These are phyloP conservation scores for Trogon surrucura DNA, from an alignment of 2,113 vertebrate species.

Conservation along the genomic window DNA sequence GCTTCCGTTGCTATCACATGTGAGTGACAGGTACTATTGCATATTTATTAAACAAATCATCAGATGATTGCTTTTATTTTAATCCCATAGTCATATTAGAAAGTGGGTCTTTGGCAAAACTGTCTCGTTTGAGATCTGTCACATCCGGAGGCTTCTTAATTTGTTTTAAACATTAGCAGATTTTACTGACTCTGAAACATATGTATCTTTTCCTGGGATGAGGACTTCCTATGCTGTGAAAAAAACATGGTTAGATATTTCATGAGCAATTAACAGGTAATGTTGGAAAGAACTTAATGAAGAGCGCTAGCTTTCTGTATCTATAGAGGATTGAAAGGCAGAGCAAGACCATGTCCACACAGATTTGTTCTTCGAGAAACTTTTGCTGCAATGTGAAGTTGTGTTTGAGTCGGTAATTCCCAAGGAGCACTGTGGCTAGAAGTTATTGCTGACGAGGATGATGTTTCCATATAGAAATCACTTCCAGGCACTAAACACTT, in stretches of 20 bases:
- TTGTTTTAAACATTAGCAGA: neutral
- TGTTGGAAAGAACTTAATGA: neutral
- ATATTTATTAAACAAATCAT: neutral
- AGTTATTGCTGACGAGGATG: neutral
- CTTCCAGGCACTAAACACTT: neutral
- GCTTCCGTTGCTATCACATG: neutral
- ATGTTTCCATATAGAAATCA: neutral
- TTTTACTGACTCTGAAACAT: slow-evolving; percentile 16
- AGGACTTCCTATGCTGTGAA: neutral
- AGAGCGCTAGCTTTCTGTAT: neutral
- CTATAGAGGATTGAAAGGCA: neutral
- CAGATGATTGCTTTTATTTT: neutral
- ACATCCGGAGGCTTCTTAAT: neutral
- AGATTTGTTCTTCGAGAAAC: neutral
- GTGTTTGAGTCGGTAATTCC: neutral
- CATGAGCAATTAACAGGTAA: neutral
- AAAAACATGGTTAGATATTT: slow-evolving; percentile 1
- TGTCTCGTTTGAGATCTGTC: neutral
- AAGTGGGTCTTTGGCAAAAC: neutral
- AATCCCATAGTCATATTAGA: neutral
- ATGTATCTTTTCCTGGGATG: slow-evolving; percentile 26
- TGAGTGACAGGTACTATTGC: neutral
- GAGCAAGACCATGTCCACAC: neutral
- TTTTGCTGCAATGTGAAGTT: neutral
- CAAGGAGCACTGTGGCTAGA: neutral